Evolutionary conservation across 2,888 invertebrate genomes (phyloP).

Genomic region (Acanthacorydalis orientalis): DNA sequence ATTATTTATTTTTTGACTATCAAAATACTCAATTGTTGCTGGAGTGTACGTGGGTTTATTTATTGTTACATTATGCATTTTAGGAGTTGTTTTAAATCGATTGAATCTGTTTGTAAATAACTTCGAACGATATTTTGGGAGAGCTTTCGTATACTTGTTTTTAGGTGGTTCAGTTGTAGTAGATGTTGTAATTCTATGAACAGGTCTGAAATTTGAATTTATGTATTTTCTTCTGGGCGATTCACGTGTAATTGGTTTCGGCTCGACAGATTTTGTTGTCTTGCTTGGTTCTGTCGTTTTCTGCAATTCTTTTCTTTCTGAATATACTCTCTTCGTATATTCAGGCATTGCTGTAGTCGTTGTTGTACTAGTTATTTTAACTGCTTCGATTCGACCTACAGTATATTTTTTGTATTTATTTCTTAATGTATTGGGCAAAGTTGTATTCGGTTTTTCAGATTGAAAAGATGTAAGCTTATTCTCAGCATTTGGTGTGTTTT

Average conservation of each 20-base stretch:
- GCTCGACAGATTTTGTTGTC: no score
- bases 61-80: not conserved
- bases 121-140: slow-evolving; percentile 9
- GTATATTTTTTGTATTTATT: not conserved
- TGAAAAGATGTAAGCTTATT: no score
- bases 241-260: not conserved
- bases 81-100: slow-evolving; percentile 9
- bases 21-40: not conserved
- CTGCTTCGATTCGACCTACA: not conserved
- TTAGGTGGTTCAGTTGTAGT: slow-evolving; percentile 1
- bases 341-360: not conserved
- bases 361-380: not conserved
- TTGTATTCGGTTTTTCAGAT: no score
- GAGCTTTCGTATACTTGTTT: not conserved
- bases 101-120: slow-evolving; percentile 1
- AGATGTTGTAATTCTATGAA: not conserved
- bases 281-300: not conserved
- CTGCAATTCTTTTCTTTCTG: not conserved
- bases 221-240: not conserved
- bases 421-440: no score
- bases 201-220: no score
- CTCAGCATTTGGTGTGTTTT: not conserved
- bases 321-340: not conserved
- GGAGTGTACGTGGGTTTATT: not conserved
- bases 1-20: not conserved